phyloP scores from a whole-genome alignment of 2,888 invertebrate species.

The Schizaphis graminum region DNA sequence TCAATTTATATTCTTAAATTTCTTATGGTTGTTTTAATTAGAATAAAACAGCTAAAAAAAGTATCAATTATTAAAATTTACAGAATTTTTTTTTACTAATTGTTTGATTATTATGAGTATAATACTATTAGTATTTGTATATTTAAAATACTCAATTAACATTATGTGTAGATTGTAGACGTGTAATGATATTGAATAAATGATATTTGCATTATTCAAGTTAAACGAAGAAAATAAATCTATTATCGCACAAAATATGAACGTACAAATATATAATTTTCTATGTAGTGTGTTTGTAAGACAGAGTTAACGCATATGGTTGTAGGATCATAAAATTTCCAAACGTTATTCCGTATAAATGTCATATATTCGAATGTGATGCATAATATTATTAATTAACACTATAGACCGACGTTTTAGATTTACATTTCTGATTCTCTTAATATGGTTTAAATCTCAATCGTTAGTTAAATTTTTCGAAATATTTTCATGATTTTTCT shows the following conservation, averaged over 20 bases:
- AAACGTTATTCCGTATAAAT: too few species aligned
- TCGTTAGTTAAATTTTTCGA: not conserved
- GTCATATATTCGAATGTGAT: too few species aligned
- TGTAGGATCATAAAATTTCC: not conserved
- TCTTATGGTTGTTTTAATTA: not conserved
- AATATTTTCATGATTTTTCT: not conserved
- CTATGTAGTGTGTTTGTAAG: too few species aligned
- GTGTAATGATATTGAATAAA: not conserved
- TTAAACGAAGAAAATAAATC: not conserved
- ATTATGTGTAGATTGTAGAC: not conserved
- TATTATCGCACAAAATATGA: not conserved
- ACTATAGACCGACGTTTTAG: too few species aligned
- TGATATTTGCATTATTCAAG: not conserved
- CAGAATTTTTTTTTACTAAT: not conserved
- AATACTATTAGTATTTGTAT: not conserved
- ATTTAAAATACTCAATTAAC: not conserved
- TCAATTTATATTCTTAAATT: not conserved
- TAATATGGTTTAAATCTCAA: too few species aligned
- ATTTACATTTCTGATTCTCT: too few species aligned
- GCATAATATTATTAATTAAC: too few species aligned
- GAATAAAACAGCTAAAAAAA: not conserved
- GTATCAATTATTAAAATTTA: conserved; percentile 14
- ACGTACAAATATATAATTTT: too few species aligned
- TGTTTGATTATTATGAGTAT: not conserved
- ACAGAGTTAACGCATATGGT: too few species aligned